A percentile compares a stretch with the other conserved stretches of the same genome.
Conservation (phyloP, 2,888 invertebrate genomes). For the Ischnura elegans region DNA sequence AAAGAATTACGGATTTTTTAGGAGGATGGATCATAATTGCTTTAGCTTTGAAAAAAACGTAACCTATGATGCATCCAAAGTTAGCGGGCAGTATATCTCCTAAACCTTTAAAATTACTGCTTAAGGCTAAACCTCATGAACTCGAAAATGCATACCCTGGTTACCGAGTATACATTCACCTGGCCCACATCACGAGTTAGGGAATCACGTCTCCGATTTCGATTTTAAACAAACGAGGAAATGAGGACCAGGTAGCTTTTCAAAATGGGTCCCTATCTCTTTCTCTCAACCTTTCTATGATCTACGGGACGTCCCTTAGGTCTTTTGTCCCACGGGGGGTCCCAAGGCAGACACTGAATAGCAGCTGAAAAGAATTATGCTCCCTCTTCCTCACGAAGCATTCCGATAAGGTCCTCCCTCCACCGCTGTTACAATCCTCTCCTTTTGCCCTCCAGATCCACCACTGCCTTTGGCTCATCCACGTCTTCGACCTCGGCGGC, state of each 20-base stretch:
- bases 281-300: no score
- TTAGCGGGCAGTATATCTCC: no score
- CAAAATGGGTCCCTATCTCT: not conserved
- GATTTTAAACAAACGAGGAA: not conserved
- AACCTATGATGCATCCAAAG: no score
- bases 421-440: not conserved
- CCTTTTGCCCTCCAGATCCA: not conserved
- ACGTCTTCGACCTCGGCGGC: conserved; percentile 32
- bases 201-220: no score
- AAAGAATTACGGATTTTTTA: no score
- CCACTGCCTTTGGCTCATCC: not conserved
- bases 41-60: no score
- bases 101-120: no score
- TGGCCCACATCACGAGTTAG: no score
- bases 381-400: not conserved
- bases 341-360: not conserved
- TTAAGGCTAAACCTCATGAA: no score
- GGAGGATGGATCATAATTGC: no score
- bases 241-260: not conserved
- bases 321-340: not conserved
- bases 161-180: no score
- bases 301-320: not conserved
- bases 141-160: no score
- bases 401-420: not conserved
- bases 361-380: conserved; percentile 33